Percentiles rank a stretch among this genome's conserved stretches.
phyloP scores from a whole-genome alignment of 2,113 vertebrate genomes.

The Apodemus sylvaticus region DNA sequence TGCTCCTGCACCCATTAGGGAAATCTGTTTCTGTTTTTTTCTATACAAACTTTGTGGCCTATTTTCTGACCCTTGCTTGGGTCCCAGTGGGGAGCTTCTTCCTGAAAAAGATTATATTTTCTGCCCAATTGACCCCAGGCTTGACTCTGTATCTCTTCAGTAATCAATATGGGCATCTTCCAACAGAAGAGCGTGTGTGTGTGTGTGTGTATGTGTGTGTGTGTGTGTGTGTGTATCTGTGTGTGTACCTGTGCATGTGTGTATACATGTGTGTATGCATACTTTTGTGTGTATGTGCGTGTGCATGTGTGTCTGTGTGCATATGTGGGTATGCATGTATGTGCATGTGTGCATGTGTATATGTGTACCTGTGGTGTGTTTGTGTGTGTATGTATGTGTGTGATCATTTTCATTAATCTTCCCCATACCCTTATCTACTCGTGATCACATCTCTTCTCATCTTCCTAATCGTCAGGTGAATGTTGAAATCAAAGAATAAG shows the following conservation, averaged over 20 bases:
- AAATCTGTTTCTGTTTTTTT: background rate
- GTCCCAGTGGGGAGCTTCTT: background rate
- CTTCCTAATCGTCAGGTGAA: background rate
- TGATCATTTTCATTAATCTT: background rate
- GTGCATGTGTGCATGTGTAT: background rate
- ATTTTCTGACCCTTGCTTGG: background rate
- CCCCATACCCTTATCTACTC: background rate
- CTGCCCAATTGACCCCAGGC: background rate
- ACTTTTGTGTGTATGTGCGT: fast-evolving
- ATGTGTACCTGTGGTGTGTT: background rate
- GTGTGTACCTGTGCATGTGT: background rate
- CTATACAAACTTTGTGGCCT: background rate
- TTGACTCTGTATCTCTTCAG: background rate
- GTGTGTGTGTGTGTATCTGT: background rate
- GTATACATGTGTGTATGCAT: background rate
- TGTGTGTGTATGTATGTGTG: background rate
- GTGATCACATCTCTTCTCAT: background rate
- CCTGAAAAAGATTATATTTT: background rate
- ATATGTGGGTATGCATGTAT: too few species aligned
- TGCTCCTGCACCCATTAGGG: background rate
- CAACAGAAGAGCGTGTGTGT: background rate
- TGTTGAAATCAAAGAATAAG: background rate
- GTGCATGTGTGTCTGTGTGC: too few species aligned
- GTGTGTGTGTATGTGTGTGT: too few species aligned
- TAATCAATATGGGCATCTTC: background rate